Conservation (phyloP, 2,113 vertebrate species). For the Chlorocebus sabaeus region DNA sequence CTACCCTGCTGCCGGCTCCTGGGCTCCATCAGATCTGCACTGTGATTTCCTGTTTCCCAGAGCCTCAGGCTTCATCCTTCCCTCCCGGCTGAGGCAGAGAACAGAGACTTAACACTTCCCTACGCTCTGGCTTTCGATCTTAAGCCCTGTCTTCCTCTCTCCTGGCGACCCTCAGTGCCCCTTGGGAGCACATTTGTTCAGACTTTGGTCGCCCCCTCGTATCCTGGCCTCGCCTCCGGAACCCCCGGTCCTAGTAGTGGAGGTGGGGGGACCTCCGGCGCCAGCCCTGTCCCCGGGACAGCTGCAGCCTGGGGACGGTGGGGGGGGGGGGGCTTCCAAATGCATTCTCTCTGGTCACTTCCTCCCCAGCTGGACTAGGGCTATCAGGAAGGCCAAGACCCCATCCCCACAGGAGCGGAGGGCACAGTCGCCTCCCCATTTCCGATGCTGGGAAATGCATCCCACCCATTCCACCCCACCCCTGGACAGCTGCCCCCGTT, state of each 20-base stretch:
- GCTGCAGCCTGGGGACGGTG: conserved; percentile 57
- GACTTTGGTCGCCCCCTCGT: conserved; percentile 64
- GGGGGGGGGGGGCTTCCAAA: background rate
- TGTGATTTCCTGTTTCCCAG: conserved; percentile 64
- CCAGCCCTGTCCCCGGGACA: conserved; percentile 23
- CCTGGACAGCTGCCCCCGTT: conserved; percentile 66
- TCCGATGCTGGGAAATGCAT: conserved; percentile 70
- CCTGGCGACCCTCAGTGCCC: conserved; percentile 18
- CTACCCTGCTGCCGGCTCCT: background rate
- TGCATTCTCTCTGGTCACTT: conserved; percentile 62
- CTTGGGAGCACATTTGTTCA: conserved; percentile 58
- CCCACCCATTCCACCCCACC: conserved; percentile 57
- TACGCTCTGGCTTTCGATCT: conserved; percentile 7
- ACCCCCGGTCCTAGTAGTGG: conserved; percentile 49
- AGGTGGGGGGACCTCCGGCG: conserved; percentile 64
- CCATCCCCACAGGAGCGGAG: conserved; percentile 56
- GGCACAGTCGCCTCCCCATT: conserved; percentile 59
- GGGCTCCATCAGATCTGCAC: conserved; percentile 20
- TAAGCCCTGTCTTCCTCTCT: conserved; percentile 59
- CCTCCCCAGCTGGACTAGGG: conserved; percentile 61
- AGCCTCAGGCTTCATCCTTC: conserved; percentile 54
- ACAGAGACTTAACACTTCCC: conserved; percentile 31
- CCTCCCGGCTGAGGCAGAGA: background rate
- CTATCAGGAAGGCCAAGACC: conserved; percentile 62
- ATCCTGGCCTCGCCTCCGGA: conserved; percentile 67